Conservation (phyloP, 2,888 invertebrate species). For the Alloscopus bannaensis region DNA sequence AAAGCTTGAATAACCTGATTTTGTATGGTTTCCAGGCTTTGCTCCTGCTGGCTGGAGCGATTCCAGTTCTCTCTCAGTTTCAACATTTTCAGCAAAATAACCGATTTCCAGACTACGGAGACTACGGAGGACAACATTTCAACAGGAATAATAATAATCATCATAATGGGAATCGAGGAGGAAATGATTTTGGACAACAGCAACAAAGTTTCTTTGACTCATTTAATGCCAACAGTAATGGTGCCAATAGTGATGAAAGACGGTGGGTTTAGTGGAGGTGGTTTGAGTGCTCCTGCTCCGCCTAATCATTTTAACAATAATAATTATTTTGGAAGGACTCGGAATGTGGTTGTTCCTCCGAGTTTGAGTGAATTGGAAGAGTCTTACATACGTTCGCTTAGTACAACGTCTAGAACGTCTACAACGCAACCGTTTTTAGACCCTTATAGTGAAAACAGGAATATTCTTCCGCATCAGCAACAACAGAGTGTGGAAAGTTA, state of each 20-base stretch:
- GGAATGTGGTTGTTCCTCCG: slow-evolving; percentile 37
- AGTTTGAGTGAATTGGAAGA: slow-evolving; percentile 49
- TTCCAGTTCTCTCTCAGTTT: slow-evolving; percentile 41
- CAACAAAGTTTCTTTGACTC: slow-evolving; percentile 47
- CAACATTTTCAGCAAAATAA: slow-evolving; percentile 16
- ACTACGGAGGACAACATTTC: slow-evolving; percentile 12
- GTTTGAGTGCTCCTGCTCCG: not conserved
- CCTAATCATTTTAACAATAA: slow-evolving; percentile 1
- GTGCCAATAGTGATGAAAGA: slow-evolving; percentile 17
- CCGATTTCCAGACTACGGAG: slow-evolving; percentile 34
- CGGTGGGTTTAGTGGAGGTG: slow-evolving; percentile 16
- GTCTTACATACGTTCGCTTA: slow-evolving; percentile 47
- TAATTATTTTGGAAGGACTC: slow-evolving; percentile 19
- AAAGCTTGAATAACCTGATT: not conserved
- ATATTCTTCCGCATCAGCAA: not conserved
- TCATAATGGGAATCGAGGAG: slow-evolving; percentile 1
- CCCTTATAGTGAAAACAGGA: slow-evolving; percentile 24
- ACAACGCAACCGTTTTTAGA: slow-evolving; percentile 15
- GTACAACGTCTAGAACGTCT: not conserved
- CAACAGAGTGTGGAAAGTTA: slow-evolving; percentile 34
- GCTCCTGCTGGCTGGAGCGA: slow-evolving; percentile 33
- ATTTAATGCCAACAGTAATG: slow-evolving; percentile 13
- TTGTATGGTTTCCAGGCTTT: slow-evolving; percentile 27
- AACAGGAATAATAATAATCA: slow-evolving; percentile 2
- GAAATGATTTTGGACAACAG: slow-evolving; percentile 38